Conservation (phyloP, 1,140 invertebrate genomes). For the Brachionus rotundiformis region DNA sequence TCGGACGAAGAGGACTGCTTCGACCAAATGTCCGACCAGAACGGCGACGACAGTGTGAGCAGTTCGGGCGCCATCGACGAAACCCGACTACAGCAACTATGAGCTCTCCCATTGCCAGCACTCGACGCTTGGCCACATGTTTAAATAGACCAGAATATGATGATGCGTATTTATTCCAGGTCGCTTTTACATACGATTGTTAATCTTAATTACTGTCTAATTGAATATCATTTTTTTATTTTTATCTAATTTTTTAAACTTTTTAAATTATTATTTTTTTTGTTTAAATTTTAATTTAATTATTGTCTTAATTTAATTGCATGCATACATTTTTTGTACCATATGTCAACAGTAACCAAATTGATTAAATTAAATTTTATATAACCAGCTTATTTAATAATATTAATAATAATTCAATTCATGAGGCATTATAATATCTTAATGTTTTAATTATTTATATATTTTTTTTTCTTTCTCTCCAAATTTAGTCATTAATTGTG, state of each 20-base stretch:
- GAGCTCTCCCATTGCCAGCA: too few species aligned
- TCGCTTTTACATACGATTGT: constrained; percentile 23
- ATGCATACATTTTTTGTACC: background rate
- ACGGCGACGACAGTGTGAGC: constrained; percentile 47
- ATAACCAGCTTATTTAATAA: background rate
- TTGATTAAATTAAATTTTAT: background rate
- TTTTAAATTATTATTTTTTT: background rate
- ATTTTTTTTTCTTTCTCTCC: background rate
- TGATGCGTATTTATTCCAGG: background rate
- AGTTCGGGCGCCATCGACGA: constrained; percentile 44
- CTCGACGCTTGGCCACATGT: too few species aligned
- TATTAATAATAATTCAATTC: background rate
- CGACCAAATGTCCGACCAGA: constrained; percentile 46
- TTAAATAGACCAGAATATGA: background rate
- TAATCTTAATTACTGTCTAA: background rate
- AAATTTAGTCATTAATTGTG: background rate
- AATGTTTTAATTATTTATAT: background rate
- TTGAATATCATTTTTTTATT: too few species aligned
- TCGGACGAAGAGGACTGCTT: constrained; percentile 46
- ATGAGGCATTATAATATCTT: background rate
- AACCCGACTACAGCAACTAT: constrained; percentile 29
- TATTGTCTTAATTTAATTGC: background rate
- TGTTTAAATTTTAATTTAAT: background rate
- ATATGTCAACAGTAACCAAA: background rate
- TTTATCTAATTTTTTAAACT: background rate